These are phyloP conservation scores for Philantomba maxwellii DNA, from an alignment of 2,113 vertebrate species.

Conservation along the genomic window DNA sequence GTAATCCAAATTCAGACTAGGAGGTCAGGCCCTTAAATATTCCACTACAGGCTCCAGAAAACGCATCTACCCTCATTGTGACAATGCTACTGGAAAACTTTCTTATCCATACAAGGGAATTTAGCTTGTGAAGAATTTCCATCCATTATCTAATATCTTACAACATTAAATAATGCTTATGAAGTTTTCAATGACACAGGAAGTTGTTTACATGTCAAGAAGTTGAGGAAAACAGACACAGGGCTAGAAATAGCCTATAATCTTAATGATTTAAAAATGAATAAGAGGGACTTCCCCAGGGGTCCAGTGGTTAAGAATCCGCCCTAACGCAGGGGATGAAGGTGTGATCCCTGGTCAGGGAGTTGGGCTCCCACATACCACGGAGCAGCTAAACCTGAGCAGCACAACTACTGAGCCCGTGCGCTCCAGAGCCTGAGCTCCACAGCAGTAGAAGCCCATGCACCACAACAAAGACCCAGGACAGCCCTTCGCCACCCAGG, in stretches of 20 bases:
- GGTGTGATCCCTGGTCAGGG: background rate
- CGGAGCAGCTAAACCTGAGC: background rate
- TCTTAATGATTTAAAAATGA: constrained; percentile 6
- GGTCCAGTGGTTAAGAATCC: background rate
- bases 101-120: background rate
- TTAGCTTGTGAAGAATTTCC: background rate
- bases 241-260: background rate
- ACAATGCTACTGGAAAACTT: background rate
- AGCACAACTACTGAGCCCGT: background rate
- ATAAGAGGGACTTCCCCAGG: background rate
- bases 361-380: background rate
- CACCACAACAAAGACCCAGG: background rate
- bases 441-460: background rate
- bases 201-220: background rate
- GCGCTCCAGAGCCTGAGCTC: background rate
- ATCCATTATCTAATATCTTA: background rate
- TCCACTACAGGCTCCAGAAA: background rate
- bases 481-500: background rate
- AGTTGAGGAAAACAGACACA: background rate
- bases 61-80: background rate
- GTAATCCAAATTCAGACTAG: background rate
- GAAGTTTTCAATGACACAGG: background rate
- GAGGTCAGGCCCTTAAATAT: background rate
- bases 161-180: background rate
- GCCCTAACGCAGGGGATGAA: background rate